Base-by-base conservation (phyloP, 2,113 vertebrate genomes). In the Mionectes macconnelli region DNA sequence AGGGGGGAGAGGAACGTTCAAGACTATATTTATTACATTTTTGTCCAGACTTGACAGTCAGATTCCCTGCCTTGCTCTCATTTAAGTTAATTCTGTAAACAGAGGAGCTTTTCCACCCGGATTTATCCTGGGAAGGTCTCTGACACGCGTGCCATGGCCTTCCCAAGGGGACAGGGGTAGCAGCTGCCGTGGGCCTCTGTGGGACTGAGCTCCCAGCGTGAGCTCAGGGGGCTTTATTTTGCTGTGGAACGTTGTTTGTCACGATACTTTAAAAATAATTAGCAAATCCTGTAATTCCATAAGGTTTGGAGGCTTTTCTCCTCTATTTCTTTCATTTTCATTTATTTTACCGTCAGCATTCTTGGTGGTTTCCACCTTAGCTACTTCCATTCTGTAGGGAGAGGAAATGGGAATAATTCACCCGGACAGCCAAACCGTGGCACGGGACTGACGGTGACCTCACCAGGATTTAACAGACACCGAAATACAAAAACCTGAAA, bases 41-140 rank as follows among this genome's bases (percentile, higher is more conserved):
- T 70, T 92, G 76, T 56, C 76, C 73, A 31, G 89, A 22, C 72
- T 77, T 72, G 73, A 75, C 93, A 70, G 86, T 64, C 53, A 57
- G 2, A 63, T 52, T 91, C 47, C 8, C 25, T 69, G 27, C 8
- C 90, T 55, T 62, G 95, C 50, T 84, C 90, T 92, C 44, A 1
- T 30, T 47, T 27, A 67, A 76, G 30, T 8, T 45, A 60, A 30
- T 82, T 87, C 62, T 93, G 76, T 57, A n/a, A 84, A 31, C 7
- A 77, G 47, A 62, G 49, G 49, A 49, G 69, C 37, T 87, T 12
- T 12, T 12, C 70, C 42, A 11, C 7, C 19, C 42, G 35, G 53
- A 2, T 11, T 55, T 72, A 21, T n/a, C 59, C 35, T 0, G 4
- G 1, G 7, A 20, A 49, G 37, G 57, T 40, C 53, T 55, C 66